phyloP scores from a whole-genome alignment of 2,797 vertebrate genomes.

The Erpetoichthys calabaricus region DNA sequence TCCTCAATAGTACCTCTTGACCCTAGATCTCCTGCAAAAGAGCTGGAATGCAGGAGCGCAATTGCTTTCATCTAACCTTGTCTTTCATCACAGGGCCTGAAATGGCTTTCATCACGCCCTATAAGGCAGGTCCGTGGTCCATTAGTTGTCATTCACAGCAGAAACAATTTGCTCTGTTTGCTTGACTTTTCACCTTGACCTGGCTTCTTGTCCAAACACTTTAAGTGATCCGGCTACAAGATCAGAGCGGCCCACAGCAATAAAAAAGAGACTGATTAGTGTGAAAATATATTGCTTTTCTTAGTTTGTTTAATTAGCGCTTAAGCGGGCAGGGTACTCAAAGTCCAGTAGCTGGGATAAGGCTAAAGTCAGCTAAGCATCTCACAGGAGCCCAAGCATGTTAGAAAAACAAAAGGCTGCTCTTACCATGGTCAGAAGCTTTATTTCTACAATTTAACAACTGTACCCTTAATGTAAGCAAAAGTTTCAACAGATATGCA shows the following conservation, averaged over 20 bases:
- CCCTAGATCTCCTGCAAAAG: no score
- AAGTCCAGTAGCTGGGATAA: conserved; percentile 52
- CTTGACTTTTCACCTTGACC: conserved; percentile 28
- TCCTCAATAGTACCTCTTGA: no score
- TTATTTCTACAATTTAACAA: no score
- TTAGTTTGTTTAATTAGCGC: conserved; percentile 32
- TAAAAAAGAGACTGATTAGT: conserved; percentile 2
- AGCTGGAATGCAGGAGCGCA: not conserved
- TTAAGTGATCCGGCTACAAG: conserved; percentile 9
- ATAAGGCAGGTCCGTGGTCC: conserved; percentile 11
- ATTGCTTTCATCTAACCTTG: conserved; percentile 9
- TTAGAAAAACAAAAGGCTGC: no score
- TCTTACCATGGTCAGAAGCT: no score
- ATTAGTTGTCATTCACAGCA: conserved; percentile 17
- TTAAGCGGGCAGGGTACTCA: conserved; percentile 45
- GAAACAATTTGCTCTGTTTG: conserved; percentile 24
- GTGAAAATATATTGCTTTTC: not conserved
- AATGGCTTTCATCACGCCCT: conserved; percentile 3
- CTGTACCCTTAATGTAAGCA: no score
- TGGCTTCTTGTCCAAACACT: conserved; percentile 22
- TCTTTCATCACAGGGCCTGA: conserved; percentile 6
- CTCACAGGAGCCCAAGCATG: not conserved
- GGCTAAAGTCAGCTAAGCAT: conserved; percentile 34
- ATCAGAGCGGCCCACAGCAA: conserved; percentile 14
- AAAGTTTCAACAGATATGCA: no score